Evolutionary conservation across 2,797 vertebrate species (phyloP).

Genomic region (Philypnodon macrostomus): DNA sequence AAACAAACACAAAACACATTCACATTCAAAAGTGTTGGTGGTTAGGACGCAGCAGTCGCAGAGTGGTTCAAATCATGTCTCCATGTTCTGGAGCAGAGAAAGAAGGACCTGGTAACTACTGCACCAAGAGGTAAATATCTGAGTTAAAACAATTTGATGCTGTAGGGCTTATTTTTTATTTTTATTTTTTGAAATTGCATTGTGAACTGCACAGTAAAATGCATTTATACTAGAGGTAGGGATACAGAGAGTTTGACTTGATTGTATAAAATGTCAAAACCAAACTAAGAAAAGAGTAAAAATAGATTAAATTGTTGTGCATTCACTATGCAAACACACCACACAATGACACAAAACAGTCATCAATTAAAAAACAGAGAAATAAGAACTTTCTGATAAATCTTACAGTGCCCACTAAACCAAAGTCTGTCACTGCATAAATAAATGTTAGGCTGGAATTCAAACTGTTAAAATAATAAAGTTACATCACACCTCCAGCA

Average conservation of each 20-base stretch:
- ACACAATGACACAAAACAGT: background rate
- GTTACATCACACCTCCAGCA: too few species aligned
- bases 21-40: constrained; percentile 43
- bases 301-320: too few species aligned
- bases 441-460: background rate
- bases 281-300: too few species aligned
- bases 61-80: constrained; percentile 57
- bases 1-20: constrained; percentile 70
- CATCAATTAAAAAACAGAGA: background rate
- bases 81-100: constrained; percentile 44
- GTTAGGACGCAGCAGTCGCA: constrained; percentile 39
- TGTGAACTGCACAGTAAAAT: too few species aligned
- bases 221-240: too few species aligned
- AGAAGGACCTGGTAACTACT: constrained; percentile 24
- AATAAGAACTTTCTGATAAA: too few species aligned
- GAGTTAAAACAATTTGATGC: background rate
- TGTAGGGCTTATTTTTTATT: too few species aligned
- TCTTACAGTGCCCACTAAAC: background rate
- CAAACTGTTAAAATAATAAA: background rate
- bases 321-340: too few species aligned
- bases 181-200: too few species aligned
- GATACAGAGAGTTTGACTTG: too few species aligned
- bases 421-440: background rate
- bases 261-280: too few species aligned
- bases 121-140: constrained; percentile 14